Base-by-base conservation (phyloP, 2,797 vertebrate genomes). In the Benthosema pterotum region DNA sequence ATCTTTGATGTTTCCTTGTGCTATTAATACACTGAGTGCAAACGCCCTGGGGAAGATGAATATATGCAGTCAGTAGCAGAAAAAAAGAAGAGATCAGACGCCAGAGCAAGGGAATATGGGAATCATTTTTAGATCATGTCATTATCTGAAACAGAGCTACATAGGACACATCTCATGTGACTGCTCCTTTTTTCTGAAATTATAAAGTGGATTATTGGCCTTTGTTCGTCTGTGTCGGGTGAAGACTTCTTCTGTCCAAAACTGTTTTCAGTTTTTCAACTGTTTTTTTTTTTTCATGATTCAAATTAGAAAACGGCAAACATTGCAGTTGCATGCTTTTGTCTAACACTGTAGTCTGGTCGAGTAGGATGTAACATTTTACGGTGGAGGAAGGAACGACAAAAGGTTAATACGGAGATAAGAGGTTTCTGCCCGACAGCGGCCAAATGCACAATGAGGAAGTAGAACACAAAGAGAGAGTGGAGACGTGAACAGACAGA, bases 401-500 rank as follows among this genome's bases (percentile, higher is more conserved):
- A 25, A 25, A 25, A 1, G 3, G 22, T 25, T 25, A 25, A 25
- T 25, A 25, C 22, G 22, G 32, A 7, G 32, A 38, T 38, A 38
- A 2, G 32, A 38, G 8, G 8, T 38, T 38, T 38, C 8, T 2
- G 32, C 32, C 32, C 32, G 32, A 38, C 32, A 2, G 32, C 9
- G 7, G 11, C 32, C 8, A 38, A 84, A 87, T 76, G 80, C 76
- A 85, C 83, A 82, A 77, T 65, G 67, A 87, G 83, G 85, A 87
- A 90, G 88, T 84, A 74, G 75, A 83, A 75, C 67, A 77, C 79
- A 82, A 79, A 87, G 80, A 87, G 71, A 79, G 82, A 81, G 82
- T 85, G 78, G 69, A 90, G 75, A 83, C 67, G 75, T 19, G 73
- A 90, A 91, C 89, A 90, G 84, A 86, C 79, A 69, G 84, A 91